Evolutionary conservation across 1,140 invertebrate genomes (phyloP), one percentile per base, ranked within the genome.

Genomic region (Diprion similis): DNA sequence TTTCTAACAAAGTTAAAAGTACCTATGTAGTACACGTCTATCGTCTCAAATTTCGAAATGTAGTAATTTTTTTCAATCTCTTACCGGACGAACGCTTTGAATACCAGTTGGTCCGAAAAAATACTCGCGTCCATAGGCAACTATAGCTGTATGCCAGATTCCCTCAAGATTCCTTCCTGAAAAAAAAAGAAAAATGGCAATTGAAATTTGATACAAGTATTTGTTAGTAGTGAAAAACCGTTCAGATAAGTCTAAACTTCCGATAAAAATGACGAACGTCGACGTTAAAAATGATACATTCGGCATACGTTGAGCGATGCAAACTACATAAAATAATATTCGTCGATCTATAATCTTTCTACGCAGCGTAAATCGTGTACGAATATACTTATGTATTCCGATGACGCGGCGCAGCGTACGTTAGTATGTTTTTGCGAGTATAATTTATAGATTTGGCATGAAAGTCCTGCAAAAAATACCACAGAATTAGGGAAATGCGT

Each of bases 131-230:
- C 93, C 95, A 88, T 94, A 97, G 6, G 92, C 95, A 70, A 98
- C 95, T 68, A 97, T 89, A 2, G 92, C 91, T 1, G 95, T 97
- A 85, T 97, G 95, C 95, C 95, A 97, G 81, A 97, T 92, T 68
- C 95, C 95, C 78, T 96, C 93, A 75, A 97, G 85, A 78, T 95
- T 91, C 78, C 92, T 92, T 68, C 95, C 95, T 96, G 85, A 46
- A 82, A 86, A 82, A 74, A 74, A 69, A 48, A 72, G 73, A 19
- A 51, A 8, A 19, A 46, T 70, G 3, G 11, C 15, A 19, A 64
- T 72, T 72, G 70, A 70, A 67, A 45, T n/a, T 48, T 15, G 48
- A 70, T 24, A 72, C 70, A 13, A n/a, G 37, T 10, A 65, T 45
- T 15, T 45, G 64, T 45, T 68, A 45, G 46, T 17, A 69, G 18